phyloP scores from a whole-genome alignment of 2,888 invertebrate species.

The Neuroscelio doddi region DNA sequence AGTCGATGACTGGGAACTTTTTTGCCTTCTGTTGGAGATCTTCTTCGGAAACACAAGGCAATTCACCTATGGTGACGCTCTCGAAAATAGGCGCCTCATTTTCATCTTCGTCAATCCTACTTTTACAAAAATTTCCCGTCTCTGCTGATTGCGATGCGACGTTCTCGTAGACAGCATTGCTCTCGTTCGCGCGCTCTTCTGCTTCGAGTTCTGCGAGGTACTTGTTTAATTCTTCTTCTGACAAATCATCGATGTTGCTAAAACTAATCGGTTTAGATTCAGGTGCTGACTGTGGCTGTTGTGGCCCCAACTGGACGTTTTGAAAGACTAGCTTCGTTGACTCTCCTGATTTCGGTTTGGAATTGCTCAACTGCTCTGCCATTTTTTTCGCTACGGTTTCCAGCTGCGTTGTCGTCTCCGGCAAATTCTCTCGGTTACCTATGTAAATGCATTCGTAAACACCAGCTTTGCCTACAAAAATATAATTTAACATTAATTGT shows the following conservation, averaged over 20 bases:
- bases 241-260: conserved; percentile 64
- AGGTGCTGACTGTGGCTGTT: too few species aligned
- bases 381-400: conserved; percentile 55
- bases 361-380: conserved; percentile 46
- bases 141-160: conserved; percentile 23
- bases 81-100: conserved; percentile 64
- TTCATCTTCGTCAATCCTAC: conserved; percentile 55
- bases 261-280: conserved; percentile 60
- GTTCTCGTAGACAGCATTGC: conserved; percentile 42
- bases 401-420: conserved; percentile 51
- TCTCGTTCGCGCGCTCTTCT: conserved; percentile 60
- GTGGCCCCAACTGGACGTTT: conserved; percentile 44
- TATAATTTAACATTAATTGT: too few species aligned
- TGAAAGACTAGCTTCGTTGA: conserved; percentile 50
- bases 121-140: conserved; percentile 23
- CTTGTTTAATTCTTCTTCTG: conserved; percentile 69
- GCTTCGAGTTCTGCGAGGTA: conserved; percentile 71
- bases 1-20: conserved; percentile 62
- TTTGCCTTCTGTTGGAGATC: conserved; percentile 61
- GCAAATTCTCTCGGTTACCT: conserved; percentile 48
- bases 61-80: conserved; percentile 60
- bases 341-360: conserved; percentile 29
- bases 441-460: conserved; percentile 56
- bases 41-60: conserved; percentile 58
- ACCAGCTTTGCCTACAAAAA: conserved; percentile 37